Evolutionary conservation across 64 coral and sea anemone genomes (phyloP).

Genomic region (Hydrozoanthus tunicans): DNA sequence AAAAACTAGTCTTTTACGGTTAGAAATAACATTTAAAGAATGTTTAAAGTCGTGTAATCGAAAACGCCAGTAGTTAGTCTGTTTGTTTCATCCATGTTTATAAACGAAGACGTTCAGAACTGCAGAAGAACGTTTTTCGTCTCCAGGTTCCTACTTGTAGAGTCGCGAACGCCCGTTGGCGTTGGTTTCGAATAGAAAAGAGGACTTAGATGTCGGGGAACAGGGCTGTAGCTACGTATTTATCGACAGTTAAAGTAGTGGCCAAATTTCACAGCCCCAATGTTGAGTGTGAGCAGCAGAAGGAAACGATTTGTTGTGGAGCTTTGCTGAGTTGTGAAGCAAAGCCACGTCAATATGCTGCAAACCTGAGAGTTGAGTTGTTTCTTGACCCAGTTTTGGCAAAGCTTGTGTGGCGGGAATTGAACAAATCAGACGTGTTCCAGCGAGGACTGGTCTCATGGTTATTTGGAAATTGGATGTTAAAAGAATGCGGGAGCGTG

Average conservation of each 20-base stretch:
- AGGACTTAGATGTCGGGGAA: conserved; percentile 47
- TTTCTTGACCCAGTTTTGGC: conserved; percentile 72
- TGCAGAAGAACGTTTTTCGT: background rate
- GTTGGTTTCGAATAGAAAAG: background rate
- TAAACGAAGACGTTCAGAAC: background rate
- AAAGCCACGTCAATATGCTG: background rate
- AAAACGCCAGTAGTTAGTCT: background rate
- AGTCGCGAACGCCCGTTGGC: background rate
- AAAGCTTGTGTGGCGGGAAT: conserved; percentile 60
- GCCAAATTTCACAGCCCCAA: conserved; percentile 62
- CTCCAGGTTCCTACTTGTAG: conserved; percentile 6
- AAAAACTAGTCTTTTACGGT: background rate
- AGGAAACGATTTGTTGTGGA: background rate
- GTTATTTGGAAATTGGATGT: conserved; percentile 50
- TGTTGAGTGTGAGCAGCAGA: conserved; percentile 14
- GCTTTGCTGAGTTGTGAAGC: conserved; percentile 26
- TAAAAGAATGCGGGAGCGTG: background rate
- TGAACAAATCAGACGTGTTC: conserved; percentile 51
- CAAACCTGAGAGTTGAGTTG: conserved; percentile 10
- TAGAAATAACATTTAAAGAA: background rate
- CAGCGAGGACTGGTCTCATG: conserved; percentile 61
- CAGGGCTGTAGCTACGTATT: background rate
- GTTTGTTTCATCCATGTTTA: background rate
- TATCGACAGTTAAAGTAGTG: conserved; percentile 5
- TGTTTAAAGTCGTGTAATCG: background rate